phyloP scores from a whole-genome alignment of 2,888 invertebrate genomes.

The Tetragnatha montana region DNA sequence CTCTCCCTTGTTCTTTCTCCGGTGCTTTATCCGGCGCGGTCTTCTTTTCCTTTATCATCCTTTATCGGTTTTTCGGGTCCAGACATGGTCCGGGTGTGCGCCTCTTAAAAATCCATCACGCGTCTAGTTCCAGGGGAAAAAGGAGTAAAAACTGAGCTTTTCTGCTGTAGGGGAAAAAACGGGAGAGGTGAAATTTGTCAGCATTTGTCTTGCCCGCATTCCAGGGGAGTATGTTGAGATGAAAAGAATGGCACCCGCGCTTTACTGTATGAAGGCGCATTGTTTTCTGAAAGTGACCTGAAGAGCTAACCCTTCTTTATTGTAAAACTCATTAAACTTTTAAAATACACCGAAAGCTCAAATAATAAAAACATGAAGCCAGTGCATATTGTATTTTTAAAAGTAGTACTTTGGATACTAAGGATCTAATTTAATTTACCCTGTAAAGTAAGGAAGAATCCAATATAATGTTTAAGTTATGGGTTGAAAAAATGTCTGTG shows the following conservation, averaged over 20 bases:
- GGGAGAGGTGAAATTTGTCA: slow-evolving; percentile 38
- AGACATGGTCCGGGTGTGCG: slow-evolving; percentile 43
- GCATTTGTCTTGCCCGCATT: neutral
- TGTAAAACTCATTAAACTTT: too few species aligned
- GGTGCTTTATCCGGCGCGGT: slow-evolving; percentile 5
- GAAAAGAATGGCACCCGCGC: too few species aligned
- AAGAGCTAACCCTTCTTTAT: too few species aligned
- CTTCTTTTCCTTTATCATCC: slow-evolving; percentile 11
- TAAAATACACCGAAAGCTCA: too few species aligned
- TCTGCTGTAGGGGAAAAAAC: neutral
- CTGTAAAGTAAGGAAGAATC: too few species aligned
- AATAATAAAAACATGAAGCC: too few species aligned
- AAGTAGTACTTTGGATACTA: neutral
- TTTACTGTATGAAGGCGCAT: too few species aligned
- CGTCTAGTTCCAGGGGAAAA: neutral
- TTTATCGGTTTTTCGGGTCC: slow-evolving; percentile 42
- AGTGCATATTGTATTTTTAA: neutral
- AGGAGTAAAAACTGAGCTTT: slow-evolving; percentile 2
- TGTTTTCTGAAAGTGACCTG: too few species aligned
- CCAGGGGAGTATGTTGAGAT: too few species aligned
- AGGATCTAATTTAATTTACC: neutral
- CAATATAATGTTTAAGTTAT: too few species aligned
- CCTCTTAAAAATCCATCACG: slow-evolving; percentile 60
- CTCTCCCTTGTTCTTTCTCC: slow-evolving; percentile 12
- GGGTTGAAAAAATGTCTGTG: too few species aligned